Evolutionary conservation across 2,888 invertebrate species (phyloP), one percentile per base, ranked within the genome.

Genomic region (Hirtodrosophila confusa): DNA sequence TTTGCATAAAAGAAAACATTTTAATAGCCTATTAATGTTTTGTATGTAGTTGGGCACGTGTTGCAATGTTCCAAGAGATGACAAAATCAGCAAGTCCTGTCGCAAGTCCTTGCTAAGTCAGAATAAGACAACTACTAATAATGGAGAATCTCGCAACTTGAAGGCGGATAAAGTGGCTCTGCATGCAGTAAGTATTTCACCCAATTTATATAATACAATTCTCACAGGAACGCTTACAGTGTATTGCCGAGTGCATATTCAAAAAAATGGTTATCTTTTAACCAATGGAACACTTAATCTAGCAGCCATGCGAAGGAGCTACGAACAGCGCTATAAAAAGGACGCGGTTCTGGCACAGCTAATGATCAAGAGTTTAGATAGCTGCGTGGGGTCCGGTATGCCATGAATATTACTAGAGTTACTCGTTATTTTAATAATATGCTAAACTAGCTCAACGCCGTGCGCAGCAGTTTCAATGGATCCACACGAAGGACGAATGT

Each of bases 171-270:
- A 74, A 24, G 66, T 86, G 3, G 69, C 66, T 0, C 8, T 77
- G 4, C 65, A 84, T 53, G 86, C 80, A 11, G 80, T 80, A 40
- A 60, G 62, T 58, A 17, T 29, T 10, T 17, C 0, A n/a, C 0
- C 3, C 4, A 35, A 3, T 3, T 24, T 0, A 0, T 23, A 27
- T 29, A 40, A 3, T 17, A 6, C n/a, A 11, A 8, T n/a, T 6
- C 6, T 7, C 7, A 29, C 33, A 2, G 1, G 1, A 12, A 17
- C 0, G 40, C 9, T 31, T 44, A 0, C 8, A 80, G 80, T 86
- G 80, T 12, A 70, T 86, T 48, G 84, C 84, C 0, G 86, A 80
- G 24, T 86, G 80, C n/a, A 54, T 69, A 1, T 80, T 86, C 11
- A 74, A 63, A 43, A 50, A 12, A 69, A 64, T 33, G 80, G 78